Base-by-base conservation (phyloP, 2,797 vertebrate species). In the Naso thynnoides region DNA sequence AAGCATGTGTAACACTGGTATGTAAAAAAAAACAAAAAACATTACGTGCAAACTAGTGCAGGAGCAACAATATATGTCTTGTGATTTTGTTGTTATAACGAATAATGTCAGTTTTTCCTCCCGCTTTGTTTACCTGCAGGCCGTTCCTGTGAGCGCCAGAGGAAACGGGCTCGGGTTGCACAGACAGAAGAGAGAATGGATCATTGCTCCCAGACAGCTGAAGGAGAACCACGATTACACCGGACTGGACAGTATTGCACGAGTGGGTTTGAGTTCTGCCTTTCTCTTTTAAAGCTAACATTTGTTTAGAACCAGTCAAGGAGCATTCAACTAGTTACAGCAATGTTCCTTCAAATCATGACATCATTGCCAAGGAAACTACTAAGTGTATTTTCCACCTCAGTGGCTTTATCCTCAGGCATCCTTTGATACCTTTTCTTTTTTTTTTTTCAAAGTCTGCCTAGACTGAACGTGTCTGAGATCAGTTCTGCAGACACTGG, bases 141-240 rank as follows among this genome's bases (percentile, higher is more conserved):
- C 85, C 36, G 73, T 70, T 57, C 59, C 81, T 19, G 79, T 73
- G 29, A 66, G 61, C 44, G 84, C 85, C 5, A 60, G 79, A 45
- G 85, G 77, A 77, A 66, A 69, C 9, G 70, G 55, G 13, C 41
- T 26, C 2, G 8, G 0, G 3, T 90, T 88, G 6, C 68, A 57
- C 1, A 95, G 97, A 72, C 95, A 96, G 72, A 99, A 96, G 81
- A 93, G 96, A 76, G 94, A 96, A 49, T 98, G 97, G 98, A 93
- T 98, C 75, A 79, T 91, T 41, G 94, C 96, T 76, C 95, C 97
- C 1, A 90, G 86, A 0, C 87, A 82, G 27, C 91, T 98, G 11
- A 4, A 16, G 1, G 98, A 99, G 91, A 96, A 95, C 70, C 55
- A 87, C 1, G 95, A 97, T 81, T 97, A 98, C 85, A 95, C 89